Percentiles rank a stretch among this genome's conserved stretches.
Conservation (phyloP, 2,797 vertebrate species). For the Chelidonichthys spinosus region DNA sequence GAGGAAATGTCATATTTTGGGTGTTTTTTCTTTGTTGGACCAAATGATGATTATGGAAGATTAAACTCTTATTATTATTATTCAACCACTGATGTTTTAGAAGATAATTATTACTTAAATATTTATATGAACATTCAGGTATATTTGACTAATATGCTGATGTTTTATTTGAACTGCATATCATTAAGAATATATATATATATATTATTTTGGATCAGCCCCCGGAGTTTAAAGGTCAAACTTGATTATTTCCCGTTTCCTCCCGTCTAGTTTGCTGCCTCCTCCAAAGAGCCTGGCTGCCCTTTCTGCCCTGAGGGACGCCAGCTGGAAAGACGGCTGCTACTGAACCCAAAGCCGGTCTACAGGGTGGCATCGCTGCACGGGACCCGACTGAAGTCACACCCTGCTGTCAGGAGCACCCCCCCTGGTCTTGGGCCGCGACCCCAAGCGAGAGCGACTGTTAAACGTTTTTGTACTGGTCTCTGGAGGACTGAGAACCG, state of each 20-base stretch:
- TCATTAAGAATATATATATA: too few species aligned
- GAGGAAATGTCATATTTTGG: too few species aligned
- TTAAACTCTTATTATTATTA: too few species aligned
- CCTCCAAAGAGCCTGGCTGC: conserved; percentile 95
- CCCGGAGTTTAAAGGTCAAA: too few species aligned
- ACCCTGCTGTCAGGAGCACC: conserved; percentile 37
- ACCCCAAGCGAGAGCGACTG: conserved; percentile 62
- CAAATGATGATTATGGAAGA: too few species aligned
- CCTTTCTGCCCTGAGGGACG: conserved; percentile 93
- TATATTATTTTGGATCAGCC: too few species aligned
- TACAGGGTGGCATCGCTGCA: conserved; percentile 62
- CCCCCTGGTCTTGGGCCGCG: conserved; percentile 36
- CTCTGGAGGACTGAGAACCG: conserved; percentile 44
- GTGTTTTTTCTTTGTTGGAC: too few species aligned
- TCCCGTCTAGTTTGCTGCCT: conserved; percentile 90
- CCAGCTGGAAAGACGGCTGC: conserved; percentile 98
- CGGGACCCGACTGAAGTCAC: conserved; percentile 58
- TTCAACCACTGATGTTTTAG: too few species aligned
- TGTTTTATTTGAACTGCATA: too few species aligned
- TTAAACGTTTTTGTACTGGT: conserved; percentile 54
- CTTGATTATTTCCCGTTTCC: background rate
- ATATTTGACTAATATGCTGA: too few species aligned
- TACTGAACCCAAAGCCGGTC: conserved; percentile 84
- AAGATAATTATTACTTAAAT: too few species aligned
- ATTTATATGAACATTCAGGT: too few species aligned